Evolutionary conservation across 2,113 vertebrate species (phyloP), one percentile per base, ranked within the genome.

Genomic region (Cheilinus undulatus): DNA sequence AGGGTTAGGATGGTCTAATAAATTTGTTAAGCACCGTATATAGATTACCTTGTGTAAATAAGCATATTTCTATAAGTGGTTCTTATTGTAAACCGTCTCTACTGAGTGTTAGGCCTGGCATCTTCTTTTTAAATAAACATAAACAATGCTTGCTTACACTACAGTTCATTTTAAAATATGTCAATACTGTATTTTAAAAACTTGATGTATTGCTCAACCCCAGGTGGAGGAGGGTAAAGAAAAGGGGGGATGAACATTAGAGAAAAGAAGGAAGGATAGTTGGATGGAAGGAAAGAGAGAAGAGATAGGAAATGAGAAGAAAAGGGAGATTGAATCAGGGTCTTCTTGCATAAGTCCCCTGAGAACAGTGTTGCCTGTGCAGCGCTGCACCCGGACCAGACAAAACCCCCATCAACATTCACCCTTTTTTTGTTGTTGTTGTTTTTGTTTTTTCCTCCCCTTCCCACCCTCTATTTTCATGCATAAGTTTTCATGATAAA

Each of bases 401-500:
- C 84, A 88, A 88, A 88, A 86, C 78, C 86, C 84, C 88, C 80
- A 90, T 93, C 92, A 90, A 87, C 91, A 91, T 90, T 89, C 90
- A 86, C 82, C 82, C 83, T 86, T 92, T 92, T 48, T 46, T 42
- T 73, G 52, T 59, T 73, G 19, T 58, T 63, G 64, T 83, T 84
- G 48, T 87, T 71, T 84, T 87, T 80, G 32, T 69, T 69, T 69
- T 70, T 73, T 61, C 38, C 26, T n/a, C n/a, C 52, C 43, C 27
- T 69, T 70, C 75, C 80, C 83, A 76, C 80, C 80, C 88, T 86
- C 80, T 70, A 85, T 92, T 91, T 91, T 76, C 84, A 90, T 93
- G 92, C 92, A 93, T 91, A 93, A 83, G 89, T 92, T 94, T 92
- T 92, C 89, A 87, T 86, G 88, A 92, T 92, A 93, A 93, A 92